Base-by-base conservation (phyloP, 2,797 vertebrate species). In the Craterocephalus amniculus region DNA sequence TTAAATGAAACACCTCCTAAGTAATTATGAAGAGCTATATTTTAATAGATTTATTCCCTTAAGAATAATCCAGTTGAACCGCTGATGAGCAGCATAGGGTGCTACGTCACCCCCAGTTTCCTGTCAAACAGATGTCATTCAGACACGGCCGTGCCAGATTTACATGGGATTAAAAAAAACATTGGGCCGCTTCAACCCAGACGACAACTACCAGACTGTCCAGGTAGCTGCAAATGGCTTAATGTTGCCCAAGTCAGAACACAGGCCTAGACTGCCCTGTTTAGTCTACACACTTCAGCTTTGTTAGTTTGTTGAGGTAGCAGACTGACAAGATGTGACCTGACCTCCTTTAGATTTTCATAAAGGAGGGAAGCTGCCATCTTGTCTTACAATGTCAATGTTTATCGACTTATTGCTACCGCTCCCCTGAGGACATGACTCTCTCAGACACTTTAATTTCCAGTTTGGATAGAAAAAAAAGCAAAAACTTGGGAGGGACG, bases 321-420 rank as follows among this genome's bases (percentile, higher is more conserved):
- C 75, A 65, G 67, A 79, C 78, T 85, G 87, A 89, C 81, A 78
- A 76, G 83, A 87, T 27, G 81, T 87, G 88, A 83, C 85, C 85
- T 81, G 87, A 90, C 87, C 86, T 8, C 68, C 77, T 52, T 73
- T 38, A 67, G 71, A 48, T 76, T 78, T 85, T 67, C 79, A 67
- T 76, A 67, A 73, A 71, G 78, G 72, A 83, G 78, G 75, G 80
- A 84, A 87, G 81, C 83, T 32, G 84, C 84, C 89, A 82, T 88
- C 89, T 86, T 91, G 85, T 87, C 70, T 91, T 90, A 88, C 89
- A 88, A 87, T 14, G 57, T 88, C 86, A 89, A 86, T 90, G 84
- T 92, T 91, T 91, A 85, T 82, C 35, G 22, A 76, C 62, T 73
- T 69, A 2, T 76, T 51, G 80, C 83, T 86, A 81, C 81, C 56